Evolutionary conservation across 2,888 invertebrate genomes (phyloP).

Genomic region (Meiosimyza platycephala): DNA sequence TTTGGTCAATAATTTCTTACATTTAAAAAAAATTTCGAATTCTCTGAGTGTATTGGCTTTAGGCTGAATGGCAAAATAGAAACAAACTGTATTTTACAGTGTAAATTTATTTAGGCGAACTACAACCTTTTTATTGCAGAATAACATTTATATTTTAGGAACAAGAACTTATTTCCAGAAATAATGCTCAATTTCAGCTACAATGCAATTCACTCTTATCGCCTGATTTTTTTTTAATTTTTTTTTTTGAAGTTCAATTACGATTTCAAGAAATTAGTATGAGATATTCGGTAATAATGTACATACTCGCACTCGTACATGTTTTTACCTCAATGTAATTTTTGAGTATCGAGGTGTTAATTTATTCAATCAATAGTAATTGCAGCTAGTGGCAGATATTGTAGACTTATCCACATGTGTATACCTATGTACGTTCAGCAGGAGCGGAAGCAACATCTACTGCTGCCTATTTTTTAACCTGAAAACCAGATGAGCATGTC

Average conservation of each 20-base stretch:
- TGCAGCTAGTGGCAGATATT: background rate
- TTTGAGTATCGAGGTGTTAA: slow-evolving; percentile 19
- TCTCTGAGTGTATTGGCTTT: no score
- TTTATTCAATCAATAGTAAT: background rate
- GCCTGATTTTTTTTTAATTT: slow-evolving; percentile 12
- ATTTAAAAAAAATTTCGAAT: no score
- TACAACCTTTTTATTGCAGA: no score
- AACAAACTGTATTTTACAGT: no score
- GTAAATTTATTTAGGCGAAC: no score
- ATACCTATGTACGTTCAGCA: background rate
- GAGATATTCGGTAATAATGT: slow-evolving; percentile 42
- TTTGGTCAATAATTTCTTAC: no score
- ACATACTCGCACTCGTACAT: no score
- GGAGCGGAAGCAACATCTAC: slow-evolving; percentile 4
- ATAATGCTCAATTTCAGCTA: no score
- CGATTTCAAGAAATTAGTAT: slow-evolving; percentile 56
- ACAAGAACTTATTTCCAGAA: no score
- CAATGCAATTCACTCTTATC: background rate
- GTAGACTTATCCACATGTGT: background rate
- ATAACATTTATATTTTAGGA: no score
- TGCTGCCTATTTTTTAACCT: background rate
- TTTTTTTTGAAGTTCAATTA: slow-evolving; percentile 40
- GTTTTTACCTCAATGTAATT: background rate
- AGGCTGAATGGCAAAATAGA: no score
- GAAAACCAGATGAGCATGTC: no score